Evolutionary conservation across 2,888 invertebrate species (phyloP).

Genomic region (Pseudanteris insignis): DNA sequence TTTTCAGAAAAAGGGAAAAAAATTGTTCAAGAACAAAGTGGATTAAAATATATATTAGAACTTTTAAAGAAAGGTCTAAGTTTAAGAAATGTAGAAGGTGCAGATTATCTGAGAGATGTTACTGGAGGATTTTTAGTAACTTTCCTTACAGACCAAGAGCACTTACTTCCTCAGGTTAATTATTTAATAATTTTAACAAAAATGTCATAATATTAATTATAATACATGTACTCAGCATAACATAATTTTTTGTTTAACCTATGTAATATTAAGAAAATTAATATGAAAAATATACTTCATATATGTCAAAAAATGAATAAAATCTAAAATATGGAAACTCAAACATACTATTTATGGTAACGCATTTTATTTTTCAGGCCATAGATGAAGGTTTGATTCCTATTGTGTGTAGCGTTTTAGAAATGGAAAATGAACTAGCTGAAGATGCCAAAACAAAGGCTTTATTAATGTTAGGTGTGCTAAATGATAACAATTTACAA

Average conservation of each 20-base stretch:
- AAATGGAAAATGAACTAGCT: constrained; percentile 62
- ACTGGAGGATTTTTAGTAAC: constrained; percentile 82
- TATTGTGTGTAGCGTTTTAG: constrained; percentile 67
- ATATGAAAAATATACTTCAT: not conserved
- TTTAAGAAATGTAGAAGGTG: constrained; percentile 50
- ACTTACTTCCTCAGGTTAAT: constrained; percentile 70
- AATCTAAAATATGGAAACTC: no score
- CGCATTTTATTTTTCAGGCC: constrained; percentile 61
- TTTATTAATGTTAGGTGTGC: constrained; percentile 67
- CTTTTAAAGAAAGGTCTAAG: constrained; percentile 52
- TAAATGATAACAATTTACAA: constrained; percentile 66
- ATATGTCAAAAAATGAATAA: not conserved
- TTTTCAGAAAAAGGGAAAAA: constrained; percentile 59
- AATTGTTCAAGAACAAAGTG: constrained; percentile 65
- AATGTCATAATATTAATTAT: no score
- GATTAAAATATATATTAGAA: constrained; percentile 65
- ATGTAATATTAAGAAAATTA: not conserved
- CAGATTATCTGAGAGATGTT: constrained; percentile 71
- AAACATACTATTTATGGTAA: constrained; percentile 16
- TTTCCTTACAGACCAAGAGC: constrained; percentile 78
- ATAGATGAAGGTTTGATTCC: constrained; percentile 67
- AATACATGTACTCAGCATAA: no score
- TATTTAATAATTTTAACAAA: no score
- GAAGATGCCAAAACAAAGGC: constrained; percentile 69
- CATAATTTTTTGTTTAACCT: no score